Percentiles rank a stretch among this genome's conserved stretches.
Conservation (phyloP, 2,797 vertebrate genomes). For the Poecile montanus region DNA sequence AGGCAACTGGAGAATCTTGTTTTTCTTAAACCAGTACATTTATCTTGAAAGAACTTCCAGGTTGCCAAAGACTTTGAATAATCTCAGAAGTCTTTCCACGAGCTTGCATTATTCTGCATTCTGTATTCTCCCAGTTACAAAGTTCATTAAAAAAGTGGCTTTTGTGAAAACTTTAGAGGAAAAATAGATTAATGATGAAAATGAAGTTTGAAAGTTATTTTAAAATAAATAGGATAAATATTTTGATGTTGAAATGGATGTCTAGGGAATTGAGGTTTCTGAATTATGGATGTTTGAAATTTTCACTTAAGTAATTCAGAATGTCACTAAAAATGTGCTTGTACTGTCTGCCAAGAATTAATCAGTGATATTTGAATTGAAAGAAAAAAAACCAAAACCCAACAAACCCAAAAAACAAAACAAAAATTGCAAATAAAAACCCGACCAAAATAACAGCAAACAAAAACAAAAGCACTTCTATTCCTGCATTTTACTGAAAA, state of each 20-base stretch:
- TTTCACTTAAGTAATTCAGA: background rate
- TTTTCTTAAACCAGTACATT: background rate
- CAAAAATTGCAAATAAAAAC: background rate
- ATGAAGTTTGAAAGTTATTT: background rate
- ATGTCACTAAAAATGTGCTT: background rate
- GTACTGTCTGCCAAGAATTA: background rate
- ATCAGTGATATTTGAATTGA: background rate
- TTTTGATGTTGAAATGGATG: background rate
- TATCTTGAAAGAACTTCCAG: background rate
- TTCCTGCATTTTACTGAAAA: background rate
- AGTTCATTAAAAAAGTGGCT: accelerated
- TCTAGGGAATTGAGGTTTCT: background rate
- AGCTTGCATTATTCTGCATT: background rate
- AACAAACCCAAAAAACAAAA: too few species aligned
- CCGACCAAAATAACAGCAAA: background rate
- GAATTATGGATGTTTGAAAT: background rate
- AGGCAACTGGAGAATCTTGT: background rate
- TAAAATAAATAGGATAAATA: background rate
- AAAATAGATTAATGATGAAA: background rate
- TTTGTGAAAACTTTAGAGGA: background rate
- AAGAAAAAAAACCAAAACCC: background rate
- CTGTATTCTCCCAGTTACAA: background rate
- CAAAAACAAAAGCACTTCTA: background rate
- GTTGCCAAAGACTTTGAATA: background rate
- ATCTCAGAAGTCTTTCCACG: background rate